A percentile compares a stretch with the other conserved stretches of the same genome.
phyloP scores from a whole-genome alignment of 2,888 invertebrate species.

The Rhingia rostrata region DNA sequence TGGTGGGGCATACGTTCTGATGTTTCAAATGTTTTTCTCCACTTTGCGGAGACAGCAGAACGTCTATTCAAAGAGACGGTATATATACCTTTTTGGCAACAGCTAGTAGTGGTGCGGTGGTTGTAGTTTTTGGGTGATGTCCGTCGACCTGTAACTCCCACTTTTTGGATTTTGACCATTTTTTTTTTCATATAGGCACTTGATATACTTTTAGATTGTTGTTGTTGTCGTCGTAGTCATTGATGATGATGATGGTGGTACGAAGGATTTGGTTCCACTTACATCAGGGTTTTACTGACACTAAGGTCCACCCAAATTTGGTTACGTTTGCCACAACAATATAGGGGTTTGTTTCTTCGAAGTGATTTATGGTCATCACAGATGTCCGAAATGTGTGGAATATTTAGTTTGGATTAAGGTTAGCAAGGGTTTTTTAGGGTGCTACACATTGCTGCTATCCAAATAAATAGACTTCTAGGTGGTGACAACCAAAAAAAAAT shows the following conservation, averaged over 20 bases:
- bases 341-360: conserved; percentile 65
- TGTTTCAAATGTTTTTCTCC: conserved; percentile 71
- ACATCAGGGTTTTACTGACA: conserved; percentile 61
- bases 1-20: conserved; percentile 62
- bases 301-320: conserved; percentile 68
- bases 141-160: conserved; percentile 72
- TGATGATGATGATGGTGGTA: conserved; percentile 24
- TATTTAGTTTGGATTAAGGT: conserved; percentile 50
- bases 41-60: conserved; percentile 73
- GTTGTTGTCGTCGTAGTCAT: conserved; percentile 38
- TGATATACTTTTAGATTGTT: conserved; percentile 54
- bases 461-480: not conserved
- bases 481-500: not conserved
- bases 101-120: conserved; percentile 62
- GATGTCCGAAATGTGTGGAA: conserved; percentile 72
- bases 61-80: conserved; percentile 54
- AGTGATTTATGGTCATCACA: conserved; percentile 72
- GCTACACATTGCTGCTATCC: not conserved
- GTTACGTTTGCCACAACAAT: conserved; percentile 72
- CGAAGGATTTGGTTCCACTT: not conserved
- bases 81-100: conserved; percentile 61
- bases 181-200: conserved; percentile 59
- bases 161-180: conserved; percentile 58
- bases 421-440: not conserved
- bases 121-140: conserved; percentile 71